A percentile compares a stretch with the other conserved stretches of the same genome.
phyloP scores from a whole-genome alignment of 2,113 vertebrate genomes.

The Saguinus midas region DNA sequence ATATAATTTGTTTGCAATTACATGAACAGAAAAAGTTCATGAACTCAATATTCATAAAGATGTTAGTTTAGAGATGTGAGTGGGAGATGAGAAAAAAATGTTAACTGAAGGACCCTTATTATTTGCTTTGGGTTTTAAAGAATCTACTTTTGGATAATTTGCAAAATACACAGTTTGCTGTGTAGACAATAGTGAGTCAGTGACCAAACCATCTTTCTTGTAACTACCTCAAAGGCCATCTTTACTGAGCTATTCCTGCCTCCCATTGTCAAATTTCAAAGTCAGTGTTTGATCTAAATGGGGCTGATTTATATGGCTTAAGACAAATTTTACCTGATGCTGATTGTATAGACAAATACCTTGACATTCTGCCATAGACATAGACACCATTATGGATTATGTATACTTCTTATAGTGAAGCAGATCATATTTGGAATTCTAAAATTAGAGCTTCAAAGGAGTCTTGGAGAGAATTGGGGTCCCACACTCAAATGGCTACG shows the following conservation, averaged over 20 bases:
- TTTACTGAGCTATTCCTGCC: background rate
- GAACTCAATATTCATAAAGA: conserved; percentile 3
- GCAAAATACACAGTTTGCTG: conserved; percentile 3
- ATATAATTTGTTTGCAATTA: background rate
- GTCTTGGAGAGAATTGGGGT: background rate
- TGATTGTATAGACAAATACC: background rate
- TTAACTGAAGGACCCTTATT: background rate
- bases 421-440: background rate
- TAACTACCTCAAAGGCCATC: background rate
- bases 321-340: background rate
- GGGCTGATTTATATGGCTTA: background rate
- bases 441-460: background rate
- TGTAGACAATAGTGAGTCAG: background rate
- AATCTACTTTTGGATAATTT: background rate
- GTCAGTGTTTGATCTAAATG: background rate
- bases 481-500: background rate
- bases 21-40: conserved; percentile 17
- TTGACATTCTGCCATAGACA: background rate
- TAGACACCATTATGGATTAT: background rate
- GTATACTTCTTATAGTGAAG: background rate
- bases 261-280: background rate
- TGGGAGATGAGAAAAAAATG: background rate
- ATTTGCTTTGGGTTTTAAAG: conserved; percentile 34
- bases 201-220: background rate
- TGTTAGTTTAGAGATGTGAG: background rate